A percentile compares a stretch with the other conserved stretches of the same genome.
These are phyloP conservation scores for Apodemus sylvaticus DNA, from an alignment of 2,113 vertebrate genomes.

Conservation along the genomic window DNA sequence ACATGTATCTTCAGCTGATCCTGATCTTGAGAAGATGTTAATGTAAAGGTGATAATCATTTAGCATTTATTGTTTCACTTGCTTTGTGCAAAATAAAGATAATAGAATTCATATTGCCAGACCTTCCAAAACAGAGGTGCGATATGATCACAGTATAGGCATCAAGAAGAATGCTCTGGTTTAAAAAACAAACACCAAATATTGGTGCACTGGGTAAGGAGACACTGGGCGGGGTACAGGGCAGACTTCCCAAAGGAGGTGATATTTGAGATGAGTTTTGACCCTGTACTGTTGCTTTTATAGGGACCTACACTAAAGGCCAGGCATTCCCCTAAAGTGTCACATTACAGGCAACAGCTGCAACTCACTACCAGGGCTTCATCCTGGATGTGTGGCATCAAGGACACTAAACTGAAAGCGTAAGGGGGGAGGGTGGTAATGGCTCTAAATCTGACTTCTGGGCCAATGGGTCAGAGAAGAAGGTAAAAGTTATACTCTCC, in stretches of 20 bases:
- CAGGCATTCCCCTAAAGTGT: conserved; percentile 66
- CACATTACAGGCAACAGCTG: conserved; percentile 74
- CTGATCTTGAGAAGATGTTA: conserved; percentile 40
- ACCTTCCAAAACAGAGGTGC: neutral
- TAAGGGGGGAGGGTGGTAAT: neutral
- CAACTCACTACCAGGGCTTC: conserved; percentile 58
- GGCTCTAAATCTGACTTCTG: conserved; percentile 57
- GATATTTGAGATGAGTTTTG: conserved; percentile 74
- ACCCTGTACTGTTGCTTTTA: conserved; percentile 71
- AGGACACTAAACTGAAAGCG: conserved; percentile 48
- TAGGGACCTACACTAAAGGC: conserved; percentile 43
- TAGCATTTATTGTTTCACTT: neutral
- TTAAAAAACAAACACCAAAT: conserved; percentile 33
- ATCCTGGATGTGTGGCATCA: conserved; percentile 55
- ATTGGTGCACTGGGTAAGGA: neutral
- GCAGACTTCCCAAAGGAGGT: conserved; percentile 56
- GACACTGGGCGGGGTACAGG: neutral
- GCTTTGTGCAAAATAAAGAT: neutral
- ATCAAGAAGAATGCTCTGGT: conserved; percentile 41
- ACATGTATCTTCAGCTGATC: neutral
- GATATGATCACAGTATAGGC: conserved; percentile 25
- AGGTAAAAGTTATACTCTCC: conserved; percentile 9
- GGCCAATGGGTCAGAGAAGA: conserved; percentile 35
- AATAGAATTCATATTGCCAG: conserved; percentile 36
- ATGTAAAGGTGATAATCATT: neutral